Conservation (phyloP, 2,113 vertebrate species). For the Tetrax tetrax region DNA sequence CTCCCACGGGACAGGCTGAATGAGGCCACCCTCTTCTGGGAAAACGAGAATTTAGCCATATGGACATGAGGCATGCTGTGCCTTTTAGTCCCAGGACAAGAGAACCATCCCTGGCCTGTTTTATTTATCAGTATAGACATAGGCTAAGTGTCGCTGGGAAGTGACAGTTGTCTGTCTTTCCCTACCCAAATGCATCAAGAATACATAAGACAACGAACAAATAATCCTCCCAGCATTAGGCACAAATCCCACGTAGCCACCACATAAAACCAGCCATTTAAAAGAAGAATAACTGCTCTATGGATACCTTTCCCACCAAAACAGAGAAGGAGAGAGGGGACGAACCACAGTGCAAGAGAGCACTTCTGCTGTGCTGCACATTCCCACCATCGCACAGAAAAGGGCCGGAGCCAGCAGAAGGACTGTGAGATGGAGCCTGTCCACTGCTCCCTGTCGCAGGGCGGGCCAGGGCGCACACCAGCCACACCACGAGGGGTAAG, state of each 20-base stretch:
- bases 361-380: not conserved
- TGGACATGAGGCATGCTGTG: not conserved
- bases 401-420: not conserved
- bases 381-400: not conserved
- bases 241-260: not conserved
- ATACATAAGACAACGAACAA: not conserved
- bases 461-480: not conserved
- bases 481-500: not conserved
- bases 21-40: slow-evolving; percentile 21
- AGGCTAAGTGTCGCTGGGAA: not conserved
- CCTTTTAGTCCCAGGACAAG: not conserved
- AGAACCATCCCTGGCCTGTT: not conserved
- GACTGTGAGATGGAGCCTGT: not conserved
- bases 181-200: not conserved
- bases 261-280: not conserved
- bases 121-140: not conserved
- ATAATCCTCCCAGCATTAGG: not conserved
- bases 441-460: not conserved
- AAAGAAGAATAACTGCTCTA: not conserved
- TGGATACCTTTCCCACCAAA: not conserved
- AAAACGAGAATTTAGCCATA: not conserved
- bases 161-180: not conserved
- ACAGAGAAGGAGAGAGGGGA: not conserved
- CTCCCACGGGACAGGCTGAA: not conserved
- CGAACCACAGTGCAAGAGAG: not conserved